These are phyloP conservation scores for Cyphomyrus plagiostoma DNA, from an alignment of 2,113 vertebrate species.

Conservation along the genomic window DNA sequence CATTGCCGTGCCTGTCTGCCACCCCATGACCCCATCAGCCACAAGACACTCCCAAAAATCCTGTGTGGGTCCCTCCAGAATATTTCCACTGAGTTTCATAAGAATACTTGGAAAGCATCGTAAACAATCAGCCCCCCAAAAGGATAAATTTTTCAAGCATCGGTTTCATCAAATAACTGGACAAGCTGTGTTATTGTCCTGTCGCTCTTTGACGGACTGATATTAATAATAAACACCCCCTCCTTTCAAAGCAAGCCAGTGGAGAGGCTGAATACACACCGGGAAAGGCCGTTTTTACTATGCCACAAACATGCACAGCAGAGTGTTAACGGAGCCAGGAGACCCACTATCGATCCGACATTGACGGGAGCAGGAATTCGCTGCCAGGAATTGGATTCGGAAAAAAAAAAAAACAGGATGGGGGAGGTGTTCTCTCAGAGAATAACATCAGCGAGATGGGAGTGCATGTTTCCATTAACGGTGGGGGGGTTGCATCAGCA, in stretches of 20 bases:
- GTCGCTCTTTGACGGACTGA: not conserved
- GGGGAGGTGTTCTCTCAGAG: not conserved
- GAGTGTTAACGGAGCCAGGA: not conserved
- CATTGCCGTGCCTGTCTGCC: not conserved
- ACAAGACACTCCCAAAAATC: not conserved
- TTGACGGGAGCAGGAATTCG: not conserved
- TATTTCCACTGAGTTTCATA: not conserved
- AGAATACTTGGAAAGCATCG: not conserved
- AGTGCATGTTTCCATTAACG: not conserved
- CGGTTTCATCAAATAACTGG: not conserved
- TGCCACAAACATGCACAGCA: not conserved
- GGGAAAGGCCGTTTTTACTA: not conserved
- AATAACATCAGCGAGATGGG: not conserved
- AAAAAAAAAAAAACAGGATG: not conserved
- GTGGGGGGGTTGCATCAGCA: not conserved
- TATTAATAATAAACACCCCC: not conserved
- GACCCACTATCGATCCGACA: not conserved
- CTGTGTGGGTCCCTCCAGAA: not conserved
- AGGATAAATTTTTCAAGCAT: not conserved
- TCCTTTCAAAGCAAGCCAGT: not conserved
- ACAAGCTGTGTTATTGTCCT: not conserved
- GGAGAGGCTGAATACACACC: not conserved
- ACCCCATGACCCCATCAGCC: not conserved
- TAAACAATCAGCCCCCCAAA: not conserved
- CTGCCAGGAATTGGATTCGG: not conserved